Evolutionary conservation across 1,140 invertebrate species (phyloP).

Genomic region (Colletes latitarsis): DNA sequence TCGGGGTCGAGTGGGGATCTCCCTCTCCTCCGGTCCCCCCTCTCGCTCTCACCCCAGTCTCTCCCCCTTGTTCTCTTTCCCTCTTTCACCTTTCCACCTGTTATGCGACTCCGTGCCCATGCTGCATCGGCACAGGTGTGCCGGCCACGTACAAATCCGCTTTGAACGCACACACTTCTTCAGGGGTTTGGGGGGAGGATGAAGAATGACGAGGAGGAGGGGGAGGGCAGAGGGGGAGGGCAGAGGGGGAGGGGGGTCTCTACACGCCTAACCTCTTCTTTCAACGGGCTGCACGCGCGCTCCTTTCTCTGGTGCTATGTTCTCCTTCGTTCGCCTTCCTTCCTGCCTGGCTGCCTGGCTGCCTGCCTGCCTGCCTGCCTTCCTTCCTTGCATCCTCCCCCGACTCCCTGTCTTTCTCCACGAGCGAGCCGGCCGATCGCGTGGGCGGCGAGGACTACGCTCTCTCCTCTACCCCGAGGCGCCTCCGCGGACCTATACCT

Average conservation of each 20-base stretch:
- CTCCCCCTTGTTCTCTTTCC: conserved; percentile 31
- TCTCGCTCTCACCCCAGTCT: conserved; percentile 20
- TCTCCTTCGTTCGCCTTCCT: neutral
- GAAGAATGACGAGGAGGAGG: too few relatives aligned
- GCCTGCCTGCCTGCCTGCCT: neutral
- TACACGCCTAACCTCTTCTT: conserved; percentile 47
- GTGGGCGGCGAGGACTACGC: conserved; percentile 62
- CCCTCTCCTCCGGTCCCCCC: conserved; percentile 49
- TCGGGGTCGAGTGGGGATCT: conserved; percentile 71
- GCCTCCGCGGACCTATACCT: conserved; percentile 51
- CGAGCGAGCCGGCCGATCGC: conserved; percentile 55
- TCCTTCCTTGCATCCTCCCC: conserved; percentile 17
- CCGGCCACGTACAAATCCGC: conserved; percentile 44
- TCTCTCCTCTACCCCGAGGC: conserved; percentile 45
- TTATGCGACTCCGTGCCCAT: conserved; percentile 74
- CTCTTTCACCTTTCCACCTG: conserved; percentile 72
- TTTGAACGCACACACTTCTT: conserved; percentile 41
- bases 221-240: too few relatives aligned
- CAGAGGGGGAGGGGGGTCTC: neutral
- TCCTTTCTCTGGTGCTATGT: neutral
- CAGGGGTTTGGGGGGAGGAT: neutral
- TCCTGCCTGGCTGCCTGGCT: conserved; percentile 3
- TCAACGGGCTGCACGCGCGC: conserved; percentile 31
- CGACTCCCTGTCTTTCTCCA: conserved; percentile 34
- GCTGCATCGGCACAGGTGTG: conserved; percentile 72